These are phyloP conservation scores for Agelaius phoeniceus DNA, from an alignment of 2,113 vertebrate genomes.

Conservation along the genomic window DNA sequence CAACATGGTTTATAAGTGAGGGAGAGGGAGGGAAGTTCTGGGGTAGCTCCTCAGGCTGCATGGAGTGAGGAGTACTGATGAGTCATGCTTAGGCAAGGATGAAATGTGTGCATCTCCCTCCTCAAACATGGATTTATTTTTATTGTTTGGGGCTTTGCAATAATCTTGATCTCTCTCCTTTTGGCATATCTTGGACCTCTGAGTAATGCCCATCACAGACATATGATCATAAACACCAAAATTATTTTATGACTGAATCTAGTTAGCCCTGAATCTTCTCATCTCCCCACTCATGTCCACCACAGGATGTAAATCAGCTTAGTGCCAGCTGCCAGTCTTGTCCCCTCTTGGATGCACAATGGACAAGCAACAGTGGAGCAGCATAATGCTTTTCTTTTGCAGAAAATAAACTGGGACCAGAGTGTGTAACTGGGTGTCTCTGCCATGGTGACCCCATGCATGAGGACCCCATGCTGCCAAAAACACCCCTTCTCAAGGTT, in stretches of 20 bases:
- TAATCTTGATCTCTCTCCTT: neutral
- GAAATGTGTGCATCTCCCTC: neutral
- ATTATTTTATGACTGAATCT: conserved; percentile 14
- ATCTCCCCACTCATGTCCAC: neutral
- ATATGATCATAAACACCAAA: neutral
- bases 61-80: neutral
- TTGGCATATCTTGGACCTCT: neutral
- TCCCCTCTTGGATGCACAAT: neutral
- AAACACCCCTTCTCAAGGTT: neutral
- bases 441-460: neutral
- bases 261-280: neutral
- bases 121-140: neutral
- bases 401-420: neutral
- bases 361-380: neutral
- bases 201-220: conserved; percentile 26
- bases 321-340: neutral
- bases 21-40: neutral
- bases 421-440: fast-evolving
- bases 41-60: neutral
- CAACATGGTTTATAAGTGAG: fast-evolving
- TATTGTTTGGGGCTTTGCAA: neutral
- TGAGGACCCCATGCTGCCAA: neutral
- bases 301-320: neutral
- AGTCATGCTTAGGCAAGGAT: neutral
- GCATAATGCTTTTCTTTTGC: neutral